Conservation (phyloP, 2,888 invertebrate genomes). For the Dicranocentrus wangi region DNA sequence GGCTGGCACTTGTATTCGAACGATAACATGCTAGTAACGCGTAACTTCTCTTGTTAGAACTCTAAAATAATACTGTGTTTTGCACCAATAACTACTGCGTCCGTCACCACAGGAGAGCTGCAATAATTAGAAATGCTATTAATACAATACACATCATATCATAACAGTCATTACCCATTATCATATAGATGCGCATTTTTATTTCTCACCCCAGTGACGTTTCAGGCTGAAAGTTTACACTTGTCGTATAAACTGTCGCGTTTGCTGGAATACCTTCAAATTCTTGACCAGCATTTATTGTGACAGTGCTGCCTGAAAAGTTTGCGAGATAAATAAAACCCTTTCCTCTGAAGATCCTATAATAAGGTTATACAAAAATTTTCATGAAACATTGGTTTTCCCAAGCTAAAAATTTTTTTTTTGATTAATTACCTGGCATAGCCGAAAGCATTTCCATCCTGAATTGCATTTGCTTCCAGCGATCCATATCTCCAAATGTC, state of each 20-base stretch:
- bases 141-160: not conserved
- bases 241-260: constrained; percentile 30
- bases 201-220: constrained; percentile 33
- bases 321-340: constrained; percentile 45
- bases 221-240: constrained; percentile 46
- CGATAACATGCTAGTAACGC: no score
- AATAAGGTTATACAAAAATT: not conserved
- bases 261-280: constrained; percentile 39
- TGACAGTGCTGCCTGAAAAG: constrained; percentile 16
- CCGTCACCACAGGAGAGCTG: constrained; percentile 52
- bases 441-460: constrained; percentile 22
- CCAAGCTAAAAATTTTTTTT: not conserved
- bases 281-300: constrained; percentile 28
- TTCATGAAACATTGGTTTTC: not conserved
- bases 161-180: no score
- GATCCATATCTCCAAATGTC: constrained; percentile 78
- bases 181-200: no score
- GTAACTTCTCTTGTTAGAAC: constrained; percentile 15
- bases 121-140: constrained; percentile 27
- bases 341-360: constrained; percentile 28
- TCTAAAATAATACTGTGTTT: constrained; percentile 46
- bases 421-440: constrained; percentile 17
- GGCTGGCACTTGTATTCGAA: no score
- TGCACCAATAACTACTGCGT: constrained; percentile 46
- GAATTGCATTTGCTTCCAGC: constrained; percentile 35